Evolutionary conservation across 2,888 invertebrate species (phyloP).

Genomic region (Ditula angustiorana): DNA sequence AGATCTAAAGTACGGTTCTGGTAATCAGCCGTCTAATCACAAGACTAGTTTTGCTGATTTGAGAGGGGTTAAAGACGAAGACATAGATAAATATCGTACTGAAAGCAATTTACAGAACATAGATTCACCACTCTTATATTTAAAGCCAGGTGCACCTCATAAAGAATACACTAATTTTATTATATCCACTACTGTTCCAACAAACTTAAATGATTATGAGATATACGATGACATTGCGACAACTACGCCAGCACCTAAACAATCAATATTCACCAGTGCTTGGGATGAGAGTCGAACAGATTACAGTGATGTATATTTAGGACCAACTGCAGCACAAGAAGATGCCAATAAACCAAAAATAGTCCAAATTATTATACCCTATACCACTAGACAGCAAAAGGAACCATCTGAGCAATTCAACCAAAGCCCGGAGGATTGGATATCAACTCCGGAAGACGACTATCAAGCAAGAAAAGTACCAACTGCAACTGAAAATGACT

Average conservation of each 20-base stretch:
- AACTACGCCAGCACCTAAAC: conserved; percentile 56
- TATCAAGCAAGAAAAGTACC: conserved; percentile 82
- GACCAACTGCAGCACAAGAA: conserved; percentile 53
- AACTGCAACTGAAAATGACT: conserved; percentile 59
- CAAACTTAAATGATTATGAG: conserved; percentile 71
- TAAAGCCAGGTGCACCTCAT: conserved; percentile 81
- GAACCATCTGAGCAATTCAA: conserved; percentile 56
- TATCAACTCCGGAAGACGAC: conserved; percentile 61
- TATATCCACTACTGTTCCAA: conserved; percentile 61
- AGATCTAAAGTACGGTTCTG: conserved; percentile 57
- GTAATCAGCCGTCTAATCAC: conserved; percentile 61
- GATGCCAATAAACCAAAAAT: conserved; percentile 85
- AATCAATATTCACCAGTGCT: conserved; percentile 51
- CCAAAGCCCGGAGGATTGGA: conserved; percentile 76
- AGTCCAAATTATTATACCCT: conserved; percentile 93
- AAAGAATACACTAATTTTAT: conserved; percentile 81
- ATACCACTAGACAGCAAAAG: conserved; percentile 84
- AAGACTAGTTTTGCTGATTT: conserved; percentile 72
- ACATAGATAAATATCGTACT: conserved; percentile 76
- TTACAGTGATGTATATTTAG: conserved; percentile 56
- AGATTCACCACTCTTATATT: conserved; percentile 86
- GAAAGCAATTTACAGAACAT: conserved; percentile 80
- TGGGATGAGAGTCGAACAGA: conserved; percentile 68
- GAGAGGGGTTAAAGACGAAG: conserved; percentile 73
- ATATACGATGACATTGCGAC: conserved; percentile 74